These are phyloP conservation scores for Clarias platycephalus DNA, from an alignment of 2,797 vertebrate genomes.

Conservation along the genomic window DNA sequence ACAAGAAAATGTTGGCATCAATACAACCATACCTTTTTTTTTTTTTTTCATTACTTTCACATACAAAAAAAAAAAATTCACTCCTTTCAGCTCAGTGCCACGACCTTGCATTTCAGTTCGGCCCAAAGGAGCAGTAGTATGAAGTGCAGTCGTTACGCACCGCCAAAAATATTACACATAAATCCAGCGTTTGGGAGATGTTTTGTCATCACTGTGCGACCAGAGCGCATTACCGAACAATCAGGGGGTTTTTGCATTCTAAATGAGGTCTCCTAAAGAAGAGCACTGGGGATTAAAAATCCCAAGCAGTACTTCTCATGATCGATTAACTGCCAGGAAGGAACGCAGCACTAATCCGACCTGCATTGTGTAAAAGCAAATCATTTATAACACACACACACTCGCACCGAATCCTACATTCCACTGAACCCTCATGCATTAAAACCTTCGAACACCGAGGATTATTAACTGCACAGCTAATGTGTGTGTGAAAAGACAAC, in stretches of 20 bases:
- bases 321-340: slow-evolving; percentile 17
- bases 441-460: not conserved
- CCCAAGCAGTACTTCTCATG: slow-evolving; percentile 3
- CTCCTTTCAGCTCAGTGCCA: not conserved
- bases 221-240: not conserved
- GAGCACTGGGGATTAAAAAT: not conserved
- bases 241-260: not conserved
- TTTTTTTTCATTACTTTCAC: not conserved
- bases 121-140: not conserved
- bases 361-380: slow-evolving; percentile 28
- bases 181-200: slow-evolving; percentile 13
- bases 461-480: slow-evolving; percentile 27
- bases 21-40: not conserved
- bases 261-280: not conserved
- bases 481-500: slow-evolving; percentile 39
- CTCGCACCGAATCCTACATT: slow-evolving; percentile 12
- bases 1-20: not conserved
- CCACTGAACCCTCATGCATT: not conserved
- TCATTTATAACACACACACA: slow-evolving; percentile 12
- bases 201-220: not conserved
- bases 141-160: not conserved
- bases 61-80: not conserved
- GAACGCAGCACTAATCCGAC: slow-evolving; percentile 29
- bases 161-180: not conserved
- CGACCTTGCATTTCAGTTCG: not conserved